phyloP scores from a whole-genome alignment of 2,888 invertebrate genomes.

The Oscheius sp. region DNA sequence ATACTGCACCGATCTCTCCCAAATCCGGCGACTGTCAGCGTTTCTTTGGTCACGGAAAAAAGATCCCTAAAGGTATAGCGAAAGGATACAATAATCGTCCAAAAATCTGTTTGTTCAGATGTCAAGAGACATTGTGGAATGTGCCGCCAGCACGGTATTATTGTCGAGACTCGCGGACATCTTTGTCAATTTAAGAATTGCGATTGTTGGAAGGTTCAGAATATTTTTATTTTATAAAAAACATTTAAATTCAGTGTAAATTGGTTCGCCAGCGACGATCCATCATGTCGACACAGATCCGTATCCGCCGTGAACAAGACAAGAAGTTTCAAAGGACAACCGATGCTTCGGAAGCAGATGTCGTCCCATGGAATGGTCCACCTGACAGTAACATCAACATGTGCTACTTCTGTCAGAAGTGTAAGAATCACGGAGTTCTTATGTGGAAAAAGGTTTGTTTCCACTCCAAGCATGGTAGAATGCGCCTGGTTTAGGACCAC shows the following conservation, averaged over 20 bases:
- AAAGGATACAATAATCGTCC: neutral
- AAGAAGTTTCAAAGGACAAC: constrained; percentile 68
- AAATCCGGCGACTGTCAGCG: constrained; percentile 35
- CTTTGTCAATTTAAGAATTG: constrained; percentile 67
- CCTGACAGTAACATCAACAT: constrained; percentile 41
- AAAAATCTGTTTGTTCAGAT: constrained; percentile 38
- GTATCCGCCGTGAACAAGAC: constrained; percentile 69
- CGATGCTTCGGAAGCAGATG: constrained; percentile 62
- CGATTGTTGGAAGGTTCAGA: constrained; percentile 56
- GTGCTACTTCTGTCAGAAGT: constrained; percentile 72
- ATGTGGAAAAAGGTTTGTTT: constrained; percentile 67
- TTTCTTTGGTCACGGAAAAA: constrained; percentile 60
- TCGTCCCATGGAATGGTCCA: constrained; percentile 55
- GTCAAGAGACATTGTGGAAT: constrained; percentile 48
- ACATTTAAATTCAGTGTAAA: constrained; percentile 61
- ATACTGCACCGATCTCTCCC: neutral
- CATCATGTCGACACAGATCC: constrained; percentile 71
- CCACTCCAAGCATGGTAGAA: neutral
- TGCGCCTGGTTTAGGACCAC: constrained; percentile 56
- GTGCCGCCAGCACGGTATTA: constrained; percentile 68
- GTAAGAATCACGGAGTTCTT: constrained; percentile 70
- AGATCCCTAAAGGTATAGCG: constrained; percentile 57
- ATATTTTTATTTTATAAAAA: neutral
- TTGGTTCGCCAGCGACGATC: constrained; percentile 66
- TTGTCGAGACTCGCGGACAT: constrained; percentile 68